These are phyloP conservation scores for Haliclona indistincta DNA, from an alignment of 37 sponge, comb jelly and placozoan species.

Conservation along the genomic window DNA sequence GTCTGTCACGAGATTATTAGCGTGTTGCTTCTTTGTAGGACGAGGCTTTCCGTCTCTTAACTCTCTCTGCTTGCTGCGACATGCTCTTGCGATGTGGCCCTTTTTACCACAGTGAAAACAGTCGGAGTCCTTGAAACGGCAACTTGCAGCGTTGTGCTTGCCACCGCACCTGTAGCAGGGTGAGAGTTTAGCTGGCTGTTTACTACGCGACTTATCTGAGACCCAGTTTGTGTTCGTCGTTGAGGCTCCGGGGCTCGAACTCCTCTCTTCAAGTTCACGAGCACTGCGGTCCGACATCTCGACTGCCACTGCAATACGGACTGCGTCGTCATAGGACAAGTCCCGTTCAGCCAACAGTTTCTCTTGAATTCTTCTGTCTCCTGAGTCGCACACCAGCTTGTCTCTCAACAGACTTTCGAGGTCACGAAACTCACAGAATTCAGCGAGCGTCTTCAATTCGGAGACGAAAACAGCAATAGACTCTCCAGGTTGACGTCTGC, in stretches of 20 bases:
- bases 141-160: constrained; percentile 20
- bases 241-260: no score
- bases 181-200: background rate
- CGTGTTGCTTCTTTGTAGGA: no score
- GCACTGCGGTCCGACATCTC: no score
- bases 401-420: background rate
- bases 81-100: constrained; percentile 38
- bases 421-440: background rate
- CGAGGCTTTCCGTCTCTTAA: no score
- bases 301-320: no score
- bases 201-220: no score
- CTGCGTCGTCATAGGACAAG: no score
- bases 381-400: background rate
- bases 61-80: constrained; percentile 33
- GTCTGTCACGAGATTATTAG: no score
- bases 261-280: no score
- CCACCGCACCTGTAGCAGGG: constrained; percentile 41
- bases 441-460: background rate
- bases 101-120: constrained; percentile 39
- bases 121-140: constrained; percentile 24
- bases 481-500: background rate
- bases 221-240: no score
- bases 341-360: background rate
- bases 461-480: background rate
- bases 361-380: background rate